Evolutionary conservation across 37 sponge, comb jelly and placozoan genomes (phyloP), one percentile per base, ranked within the genome.

Genomic region (Dysidea cf. avara): DNA sequence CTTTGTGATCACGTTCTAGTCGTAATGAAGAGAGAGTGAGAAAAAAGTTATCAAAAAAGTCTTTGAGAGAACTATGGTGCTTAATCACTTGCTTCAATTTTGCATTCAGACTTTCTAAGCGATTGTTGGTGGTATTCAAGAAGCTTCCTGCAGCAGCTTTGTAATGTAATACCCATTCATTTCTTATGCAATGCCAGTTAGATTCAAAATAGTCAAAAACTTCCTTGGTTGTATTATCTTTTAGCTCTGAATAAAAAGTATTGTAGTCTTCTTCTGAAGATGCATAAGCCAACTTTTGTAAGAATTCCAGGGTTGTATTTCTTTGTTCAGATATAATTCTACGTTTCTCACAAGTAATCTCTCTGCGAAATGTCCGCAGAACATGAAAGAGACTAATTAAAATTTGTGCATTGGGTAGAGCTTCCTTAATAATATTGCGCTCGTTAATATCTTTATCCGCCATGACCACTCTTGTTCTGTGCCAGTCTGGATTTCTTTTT

Each of bases 381-480:
- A 71, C 59, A 54, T 87, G 87, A 32, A 87, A 87, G 16, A 87
- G 51, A 60, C 87, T 79, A 37, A 86, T 80, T 26, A 74, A 55
- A 28, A 87, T 48, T 12, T 61, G 34, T 11, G 76, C 75, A 32
- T 80, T 16, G 4, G 87, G 82, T 22, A 87, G 34, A 7, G 12
- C 0, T 25, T 68, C 68, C 22, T 72, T 64, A 6, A 74, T 17
- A 26, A 80, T 57, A 26, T 74, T 76, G 2, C 77, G 57, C 29
- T 86, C 76, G 0, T 22, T 22, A 30, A 86, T 75, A 58, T 86
- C 87, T 61, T 86, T 87, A 39, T 87, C 87, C 33, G 81, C 55
- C 81, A 87, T 80, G 1, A 81, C 59, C 36, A 75, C 71, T 32
- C 49, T 7, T n/a, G 43, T 43, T 51, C 17, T 21, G 18, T 18